These are phyloP conservation scores for Onthophagus sagittarius DNA, from an alignment of 2,888 invertebrate species.

Conservation along the genomic window DNA sequence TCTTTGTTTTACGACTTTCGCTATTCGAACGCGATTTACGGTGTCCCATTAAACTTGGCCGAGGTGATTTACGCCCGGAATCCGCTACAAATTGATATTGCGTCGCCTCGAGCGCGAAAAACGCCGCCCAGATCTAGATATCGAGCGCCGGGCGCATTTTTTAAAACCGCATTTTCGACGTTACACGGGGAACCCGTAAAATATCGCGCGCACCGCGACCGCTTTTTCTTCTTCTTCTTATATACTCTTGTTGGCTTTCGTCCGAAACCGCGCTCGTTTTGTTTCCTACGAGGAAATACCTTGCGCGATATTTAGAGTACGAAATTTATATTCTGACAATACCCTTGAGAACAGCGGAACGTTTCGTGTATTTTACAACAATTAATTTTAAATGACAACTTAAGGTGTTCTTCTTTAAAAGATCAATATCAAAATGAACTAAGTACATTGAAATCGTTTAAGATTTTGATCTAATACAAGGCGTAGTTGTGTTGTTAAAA, in stretches of 20 bases:
- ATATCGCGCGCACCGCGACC: not conserved
- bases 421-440: not conserved
- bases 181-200: not conserved
- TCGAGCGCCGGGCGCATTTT: slow-evolving; percentile 1
- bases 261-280: not conserved
- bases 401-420: no score
- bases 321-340: not conserved
- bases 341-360: not conserved
- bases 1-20: not conserved
- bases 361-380: not conserved
- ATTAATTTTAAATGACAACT: not conserved
- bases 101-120: slow-evolving; percentile 2
- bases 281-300: slow-evolving; percentile 1
- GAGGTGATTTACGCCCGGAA: slow-evolving; percentile 8
- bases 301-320: not conserved
- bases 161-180: slow-evolving; percentile 4
- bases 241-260: no score
- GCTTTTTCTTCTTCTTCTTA: not conserved
- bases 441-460: not conserved
- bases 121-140: slow-evolving; percentile 9
- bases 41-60: slow-evolving; percentile 7
- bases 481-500: not conserved
- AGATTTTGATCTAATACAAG: not conserved
- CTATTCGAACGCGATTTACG: not conserved
- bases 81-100: slow-evolving; percentile 6